Evolutionary conservation across 2,113 vertebrate species (phyloP).

Genomic region (Piaya cayana): DNA sequence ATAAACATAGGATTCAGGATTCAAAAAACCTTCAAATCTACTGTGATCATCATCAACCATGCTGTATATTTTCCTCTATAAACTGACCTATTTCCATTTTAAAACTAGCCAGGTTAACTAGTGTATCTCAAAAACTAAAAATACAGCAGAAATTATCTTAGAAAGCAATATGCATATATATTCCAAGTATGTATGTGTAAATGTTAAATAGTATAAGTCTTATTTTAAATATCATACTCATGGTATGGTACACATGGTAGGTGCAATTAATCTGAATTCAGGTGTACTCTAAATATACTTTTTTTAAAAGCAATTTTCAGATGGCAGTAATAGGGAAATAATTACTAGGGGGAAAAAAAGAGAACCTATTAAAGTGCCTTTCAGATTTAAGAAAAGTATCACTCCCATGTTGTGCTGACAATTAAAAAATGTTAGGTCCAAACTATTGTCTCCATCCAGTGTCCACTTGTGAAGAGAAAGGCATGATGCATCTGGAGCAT

Average conservation of each 20-base stretch:
- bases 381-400: conserved; percentile 49
- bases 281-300: conserved; percentile 1
- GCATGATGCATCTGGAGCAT: background rate
- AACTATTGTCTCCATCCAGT: conserved; percentile 2
- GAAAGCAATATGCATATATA: background rate
- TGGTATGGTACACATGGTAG: background rate
- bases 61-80: background rate
- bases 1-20: background rate
- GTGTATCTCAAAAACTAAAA: background rate
- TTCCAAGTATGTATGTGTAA: background rate
- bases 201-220: background rate
- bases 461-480: conserved; percentile 1
- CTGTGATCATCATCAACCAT: background rate
- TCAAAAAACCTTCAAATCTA: background rate
- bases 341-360: conserved; percentile 33
- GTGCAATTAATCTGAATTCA: conserved; percentile 45
- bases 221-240: background rate
- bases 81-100: background rate
- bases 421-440: conserved; percentile 35
- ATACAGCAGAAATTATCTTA: background rate
- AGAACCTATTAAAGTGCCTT: conserved; percentile 50
- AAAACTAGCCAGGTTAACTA: background rate
- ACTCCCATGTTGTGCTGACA: conserved; percentile 24
- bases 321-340: conserved; percentile 28
- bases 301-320: conserved; percentile 35